These are phyloP conservation scores for Oligia latruncula DNA, from an alignment of 2,888 invertebrate genomes.

Conservation along the genomic window DNA sequence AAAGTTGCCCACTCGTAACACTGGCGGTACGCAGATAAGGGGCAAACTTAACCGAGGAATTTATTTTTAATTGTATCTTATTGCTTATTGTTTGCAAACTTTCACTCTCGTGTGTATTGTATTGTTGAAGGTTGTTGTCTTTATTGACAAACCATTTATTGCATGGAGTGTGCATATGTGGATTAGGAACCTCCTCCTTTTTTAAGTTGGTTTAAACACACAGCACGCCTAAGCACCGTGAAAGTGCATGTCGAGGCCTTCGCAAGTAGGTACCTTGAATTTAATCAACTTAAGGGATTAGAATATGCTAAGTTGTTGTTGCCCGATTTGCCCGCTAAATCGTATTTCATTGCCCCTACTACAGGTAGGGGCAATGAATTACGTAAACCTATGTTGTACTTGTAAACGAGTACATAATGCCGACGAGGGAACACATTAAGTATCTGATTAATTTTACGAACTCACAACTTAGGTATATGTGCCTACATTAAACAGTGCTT, in stretches of 20 bases:
- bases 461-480: slow-evolving; percentile 31
- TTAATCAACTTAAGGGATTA: slow-evolving; percentile 24
- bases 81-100: slow-evolving; percentile 1
- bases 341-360: neutral
- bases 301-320: slow-evolving; percentile 19
- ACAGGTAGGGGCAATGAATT: too few species aligned
- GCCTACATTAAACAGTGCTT: slow-evolving; percentile 17
- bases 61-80: slow-evolving; percentile 29
- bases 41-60: neutral
- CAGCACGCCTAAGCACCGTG: slow-evolving; percentile 1
- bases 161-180: neutral
- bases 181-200: too few species aligned
- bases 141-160: neutral
- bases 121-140: neutral
- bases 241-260: neutral
- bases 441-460: slow-evolving; percentile 62
- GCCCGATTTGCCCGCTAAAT: neutral
- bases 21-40: slow-evolving; percentile 30
- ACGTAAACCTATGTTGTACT: neutral
- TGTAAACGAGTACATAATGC: slow-evolving; percentile 36
- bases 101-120: neutral
- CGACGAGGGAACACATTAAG: slow-evolving; percentile 39
- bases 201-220: neutral
- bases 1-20: slow-evolving; percentile 37
- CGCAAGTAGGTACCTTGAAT: neutral